Percentiles rank a stretch among this genome's conserved stretches.
phyloP scores from a whole-genome alignment of 2,797 vertebrate genomes.

The Garrulus glandarius region DNA sequence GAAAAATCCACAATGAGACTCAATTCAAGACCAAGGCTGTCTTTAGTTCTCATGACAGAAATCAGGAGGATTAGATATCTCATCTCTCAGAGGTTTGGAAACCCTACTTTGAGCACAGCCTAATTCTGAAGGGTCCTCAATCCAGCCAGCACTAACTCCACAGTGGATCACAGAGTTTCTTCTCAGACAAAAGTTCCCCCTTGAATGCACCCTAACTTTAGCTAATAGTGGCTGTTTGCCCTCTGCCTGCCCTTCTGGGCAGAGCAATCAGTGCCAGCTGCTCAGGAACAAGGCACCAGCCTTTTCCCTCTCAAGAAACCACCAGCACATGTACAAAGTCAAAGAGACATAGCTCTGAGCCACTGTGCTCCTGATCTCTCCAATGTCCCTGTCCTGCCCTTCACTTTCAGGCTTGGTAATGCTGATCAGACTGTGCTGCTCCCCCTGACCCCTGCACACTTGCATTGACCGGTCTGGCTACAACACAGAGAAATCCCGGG shows the following conservation, averaged over 20 bases:
- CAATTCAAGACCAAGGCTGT: not conserved
- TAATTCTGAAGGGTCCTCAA: not conserved
- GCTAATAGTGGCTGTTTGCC: not conserved
- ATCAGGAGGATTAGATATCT: not conserved
- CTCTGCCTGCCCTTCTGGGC: not conserved
- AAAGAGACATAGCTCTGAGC: not conserved
- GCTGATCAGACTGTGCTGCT: not conserved
- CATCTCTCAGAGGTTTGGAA: not conserved
- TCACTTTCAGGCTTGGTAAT: not conserved
- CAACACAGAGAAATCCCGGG: fast-evolving
- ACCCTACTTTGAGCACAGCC: not conserved
- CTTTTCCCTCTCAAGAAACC: not conserved
- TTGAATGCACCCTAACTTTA: not conserved
- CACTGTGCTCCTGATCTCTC: not conserved
- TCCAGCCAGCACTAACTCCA: not conserved
- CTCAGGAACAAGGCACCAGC: not conserved
- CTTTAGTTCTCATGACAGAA: not conserved
- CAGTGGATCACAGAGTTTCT: not conserved
- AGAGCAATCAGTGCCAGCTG: not conserved
- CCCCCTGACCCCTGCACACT: fast-evolving
- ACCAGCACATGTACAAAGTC: not conserved
- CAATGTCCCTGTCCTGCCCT: not conserved
- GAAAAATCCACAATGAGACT: not conserved
- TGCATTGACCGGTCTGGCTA: not conserved
- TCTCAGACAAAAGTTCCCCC: not conserved